A percentile compares a stretch with the other conserved stretches of the same genome.
Evolutionary conservation across 1,140 invertebrate genomes (phyloP).

Genomic region (Eufriesea mexicana): DNA sequence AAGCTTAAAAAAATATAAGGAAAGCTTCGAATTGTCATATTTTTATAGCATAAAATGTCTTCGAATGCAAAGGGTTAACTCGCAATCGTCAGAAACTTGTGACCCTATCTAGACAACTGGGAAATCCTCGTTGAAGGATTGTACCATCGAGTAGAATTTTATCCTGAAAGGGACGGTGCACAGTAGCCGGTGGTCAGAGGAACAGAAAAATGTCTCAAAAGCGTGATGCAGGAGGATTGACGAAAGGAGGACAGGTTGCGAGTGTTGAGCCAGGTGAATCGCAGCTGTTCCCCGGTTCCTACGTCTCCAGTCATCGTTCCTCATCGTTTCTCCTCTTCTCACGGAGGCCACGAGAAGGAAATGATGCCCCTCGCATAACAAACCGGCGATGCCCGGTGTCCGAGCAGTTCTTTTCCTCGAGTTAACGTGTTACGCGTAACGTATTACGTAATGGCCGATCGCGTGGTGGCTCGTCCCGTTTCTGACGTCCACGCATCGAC

Average conservation of each 20-base stretch:
- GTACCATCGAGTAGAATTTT: too few species aligned
- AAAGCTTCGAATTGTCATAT: too few species aligned
- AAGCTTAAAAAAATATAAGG: too few species aligned
- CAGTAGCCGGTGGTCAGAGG: too few species aligned
- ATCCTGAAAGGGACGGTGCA: too few species aligned
- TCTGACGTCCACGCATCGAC: not conserved
- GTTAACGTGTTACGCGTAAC: constrained; percentile 59
- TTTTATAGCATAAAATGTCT: too few species aligned
- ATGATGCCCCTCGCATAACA: constrained; percentile 73
- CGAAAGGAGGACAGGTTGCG: constrained; percentile 14
- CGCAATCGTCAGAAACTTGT: too few species aligned
- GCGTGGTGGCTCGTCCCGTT: constrained; percentile 6
- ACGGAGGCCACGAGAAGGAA: constrained; percentile 66
- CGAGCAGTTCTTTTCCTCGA: constrained; percentile 53
- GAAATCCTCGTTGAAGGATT: too few species aligned
- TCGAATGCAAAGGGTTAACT: too few species aligned
- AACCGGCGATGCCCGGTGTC: constrained; percentile 51
- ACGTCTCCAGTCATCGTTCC: constrained; percentile 32
- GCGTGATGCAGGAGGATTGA: not conserved
- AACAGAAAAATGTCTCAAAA: not conserved
- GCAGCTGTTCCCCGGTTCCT: constrained; percentile 28
- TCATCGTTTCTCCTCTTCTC: constrained; percentile 50
- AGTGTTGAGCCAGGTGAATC: constrained; percentile 2
- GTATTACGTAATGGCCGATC: constrained; percentile 54
- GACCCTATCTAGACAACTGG: too few species aligned